Evolutionary conservation across 2,113 vertebrate species (phyloP).

Genomic region (Anarhynchus alexandrinus): DNA sequence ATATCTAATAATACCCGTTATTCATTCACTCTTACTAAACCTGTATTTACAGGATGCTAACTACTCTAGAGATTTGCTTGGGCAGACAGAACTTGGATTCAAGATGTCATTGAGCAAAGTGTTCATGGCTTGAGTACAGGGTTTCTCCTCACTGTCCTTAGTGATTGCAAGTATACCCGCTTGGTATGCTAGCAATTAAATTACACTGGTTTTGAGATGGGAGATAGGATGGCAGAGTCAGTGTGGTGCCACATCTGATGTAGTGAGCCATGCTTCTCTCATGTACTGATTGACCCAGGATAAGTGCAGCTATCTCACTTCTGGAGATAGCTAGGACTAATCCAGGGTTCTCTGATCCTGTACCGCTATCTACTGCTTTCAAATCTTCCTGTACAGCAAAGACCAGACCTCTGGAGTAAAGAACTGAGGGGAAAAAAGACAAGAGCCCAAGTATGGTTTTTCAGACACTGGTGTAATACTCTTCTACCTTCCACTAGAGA

Average conservation of each 20-base stretch:
- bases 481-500: background rate
- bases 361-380: background rate
- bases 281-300: background rate
- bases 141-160: background rate
- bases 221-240: background rate
- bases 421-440: background rate
- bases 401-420: background rate
- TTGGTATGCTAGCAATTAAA: background rate
- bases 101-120: rapidly evolving
- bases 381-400: background rate
- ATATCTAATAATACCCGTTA: background rate
- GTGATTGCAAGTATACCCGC: background rate
- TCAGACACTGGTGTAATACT: background rate
- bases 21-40: background rate
- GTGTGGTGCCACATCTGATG: background rate
- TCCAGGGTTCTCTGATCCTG: background rate
- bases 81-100: background rate
- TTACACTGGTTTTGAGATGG: background rate
- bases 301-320: rapidly evolving
- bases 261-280: background rate
- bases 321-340: background rate
- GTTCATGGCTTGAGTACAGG: background rate
- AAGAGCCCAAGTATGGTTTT: background rate
- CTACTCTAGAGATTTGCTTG: background rate
- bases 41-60: background rate